Evolutionary conservation across 2,113 vertebrate species (phyloP), one percentile per base, ranked within the genome.

Genomic region (Marcusenius ussheri): DNA sequence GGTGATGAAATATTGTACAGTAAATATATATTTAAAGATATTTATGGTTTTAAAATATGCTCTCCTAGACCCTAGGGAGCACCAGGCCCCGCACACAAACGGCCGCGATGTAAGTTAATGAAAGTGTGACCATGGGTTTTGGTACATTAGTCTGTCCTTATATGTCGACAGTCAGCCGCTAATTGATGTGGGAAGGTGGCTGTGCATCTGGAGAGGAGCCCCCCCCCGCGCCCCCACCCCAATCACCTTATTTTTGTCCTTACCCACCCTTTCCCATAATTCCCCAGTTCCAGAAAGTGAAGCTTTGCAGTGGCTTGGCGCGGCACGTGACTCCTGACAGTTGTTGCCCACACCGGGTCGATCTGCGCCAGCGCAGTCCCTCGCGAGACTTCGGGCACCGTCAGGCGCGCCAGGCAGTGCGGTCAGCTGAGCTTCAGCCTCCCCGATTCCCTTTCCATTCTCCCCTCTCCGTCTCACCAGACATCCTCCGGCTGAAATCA

Each of bases 11-110:
- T 87, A 21, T 27, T 56, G 50, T 53, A 53, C 50, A 19, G 83
- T 19, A 51, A 87, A n/a, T 56, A 53, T 39, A 87, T 87, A 87
- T 87, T 87, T 51, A 7, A 87, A 31, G 27, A 53, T 53, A 35
- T 87, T 87, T 87, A 87, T 87, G 85, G 85, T 87, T 87, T 87
- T 87, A 56, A 87, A 56, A 24, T 27, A 56, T 87, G 85, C n/a
- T 8, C 7, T 24, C 24, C 24, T 15, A 53, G 8, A 87, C 13
- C 85, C n/a, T 42, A n/a, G 35, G 10, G 35, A 77, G 2, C 11
- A 35, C 35, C 35, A 50, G 11, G 19, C 21, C 5, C 8, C 31
- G 83, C 3, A 31, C n/a, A 31, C 46, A 31, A 49, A 49, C n/a
- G 10, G 9, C 83, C n/a, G n/a, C 4, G 0, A 13, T 31, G 47